Percentiles rank a stretch among this genome's conserved stretches.
Conservation (phyloP, 2,797 vertebrate genomes). For the Microhierax caerulescens region DNA sequence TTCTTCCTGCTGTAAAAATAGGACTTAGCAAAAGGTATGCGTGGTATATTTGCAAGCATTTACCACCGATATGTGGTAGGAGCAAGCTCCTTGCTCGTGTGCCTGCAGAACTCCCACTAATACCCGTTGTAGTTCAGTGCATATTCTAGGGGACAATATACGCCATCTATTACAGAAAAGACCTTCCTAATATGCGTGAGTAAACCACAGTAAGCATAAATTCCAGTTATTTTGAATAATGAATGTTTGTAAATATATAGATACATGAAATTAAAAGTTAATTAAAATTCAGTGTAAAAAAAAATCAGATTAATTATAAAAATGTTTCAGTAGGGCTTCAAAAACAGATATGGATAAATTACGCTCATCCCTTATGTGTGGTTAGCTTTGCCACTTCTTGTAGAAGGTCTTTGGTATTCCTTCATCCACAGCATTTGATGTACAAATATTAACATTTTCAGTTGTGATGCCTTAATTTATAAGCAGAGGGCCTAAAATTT, state of each 20-base stretch:
- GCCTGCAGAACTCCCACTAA: slow-evolving; percentile 10
- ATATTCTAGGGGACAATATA: neutral
- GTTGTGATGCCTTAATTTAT: slow-evolving; percentile 82
- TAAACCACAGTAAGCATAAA: slow-evolving; percentile 48
- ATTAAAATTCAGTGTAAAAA: neutral
- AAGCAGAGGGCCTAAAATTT: slow-evolving; percentile 74
- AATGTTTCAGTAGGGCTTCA: neutral
- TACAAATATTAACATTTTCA: slow-evolving; percentile 75
- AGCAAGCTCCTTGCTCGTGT: neutral
- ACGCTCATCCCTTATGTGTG: neutral
- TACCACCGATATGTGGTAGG: neutral
- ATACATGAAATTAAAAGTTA: slow-evolving; percentile 10
- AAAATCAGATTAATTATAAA: neutral
- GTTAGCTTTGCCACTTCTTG: slow-evolving; percentile 54
- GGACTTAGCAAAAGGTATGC: slow-evolving; percentile 29
- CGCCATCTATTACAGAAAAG: neutral
- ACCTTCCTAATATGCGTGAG: slow-evolving; percentile 38
- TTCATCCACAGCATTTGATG: slow-evolving; percentile 90
- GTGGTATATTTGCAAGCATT: neutral
- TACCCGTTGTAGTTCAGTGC: neutral
- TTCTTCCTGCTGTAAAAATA: slow-evolving; percentile 37
- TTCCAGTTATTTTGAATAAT: slow-evolving; percentile 28
- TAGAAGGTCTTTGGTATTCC: slow-evolving; percentile 85
- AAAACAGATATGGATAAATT: neutral
- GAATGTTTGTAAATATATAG: slow-evolving; percentile 43